A percentile compares a stretch with the other conserved stretches of the same genome.
Conservation (phyloP, 2,113 vertebrate species). For the Muntiacus muntjak region DNA sequence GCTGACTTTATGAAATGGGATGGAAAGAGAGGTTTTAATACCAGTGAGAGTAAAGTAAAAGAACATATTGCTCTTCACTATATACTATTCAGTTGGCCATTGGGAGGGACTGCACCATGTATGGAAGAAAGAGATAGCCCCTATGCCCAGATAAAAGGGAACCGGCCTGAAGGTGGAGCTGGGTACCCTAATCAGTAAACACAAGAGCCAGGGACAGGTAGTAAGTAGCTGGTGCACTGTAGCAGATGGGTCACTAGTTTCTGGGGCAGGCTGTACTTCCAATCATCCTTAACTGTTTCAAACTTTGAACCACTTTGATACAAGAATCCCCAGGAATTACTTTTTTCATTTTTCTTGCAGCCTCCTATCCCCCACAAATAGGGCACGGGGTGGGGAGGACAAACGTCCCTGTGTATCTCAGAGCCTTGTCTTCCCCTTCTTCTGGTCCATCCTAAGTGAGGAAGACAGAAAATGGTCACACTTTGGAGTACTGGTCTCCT, state of each 20-base stretch:
- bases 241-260: neutral
- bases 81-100: neutral
- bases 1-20: neutral
- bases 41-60: neutral
- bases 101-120: neutral
- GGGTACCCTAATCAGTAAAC: conserved; percentile 17
- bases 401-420: neutral
- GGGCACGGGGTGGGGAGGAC: neutral
- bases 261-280: neutral
- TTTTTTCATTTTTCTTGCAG: neutral
- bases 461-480: neutral
- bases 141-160: conserved; percentile 45
- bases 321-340: neutral
- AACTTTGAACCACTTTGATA: neutral
- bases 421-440: neutral
- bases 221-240: neutral
- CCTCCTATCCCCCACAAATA: neutral
- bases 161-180: neutral
- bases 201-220: neutral
- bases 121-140: conserved; percentile 35
- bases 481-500: neutral
- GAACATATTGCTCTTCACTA: neutral
- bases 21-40: neutral
- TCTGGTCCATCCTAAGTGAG: neutral
- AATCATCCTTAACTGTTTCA: neutral